Evolutionary conservation across 1,140 invertebrate genomes (phyloP).

Genomic region (Zaprionus africanus): DNA sequence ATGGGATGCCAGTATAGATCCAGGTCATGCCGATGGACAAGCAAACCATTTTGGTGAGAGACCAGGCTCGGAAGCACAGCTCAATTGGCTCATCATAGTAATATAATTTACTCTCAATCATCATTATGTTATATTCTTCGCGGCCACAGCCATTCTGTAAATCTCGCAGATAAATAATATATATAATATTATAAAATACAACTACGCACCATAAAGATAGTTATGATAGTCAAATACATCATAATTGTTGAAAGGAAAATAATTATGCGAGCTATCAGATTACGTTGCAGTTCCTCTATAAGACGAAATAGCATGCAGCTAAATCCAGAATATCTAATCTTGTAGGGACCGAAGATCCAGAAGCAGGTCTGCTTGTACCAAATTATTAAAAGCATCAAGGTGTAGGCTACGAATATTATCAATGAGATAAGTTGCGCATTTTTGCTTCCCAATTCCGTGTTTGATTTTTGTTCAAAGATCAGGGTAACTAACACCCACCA

Average conservation of each 20-base stretch:
- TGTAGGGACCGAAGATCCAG: constrained; percentile 84
- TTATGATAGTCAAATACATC: constrained; percentile 86
- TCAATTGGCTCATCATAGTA: constrained; percentile 34
- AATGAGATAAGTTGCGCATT: constrained; percentile 33
- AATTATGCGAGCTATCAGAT: constrained; percentile 32
- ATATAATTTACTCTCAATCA: constrained; percentile 57
- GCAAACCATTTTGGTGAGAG: constrained; percentile 91
- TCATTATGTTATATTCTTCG: constrained; percentile 8
- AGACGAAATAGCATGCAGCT: constrained; percentile 86
- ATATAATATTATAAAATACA: not conserved
- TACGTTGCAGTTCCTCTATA: constrained; percentile 38
- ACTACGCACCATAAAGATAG: constrained; percentile 86
- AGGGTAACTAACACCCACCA: constrained; percentile 40
- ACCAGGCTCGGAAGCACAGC: constrained; percentile 87
- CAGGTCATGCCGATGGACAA: constrained; percentile 91
- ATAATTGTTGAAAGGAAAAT: constrained; percentile 78
- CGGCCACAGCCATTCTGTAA: constrained; percentile 30
- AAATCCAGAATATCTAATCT: constrained; percentile 79
- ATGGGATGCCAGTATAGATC: constrained; percentile 93
- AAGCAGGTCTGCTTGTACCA: constrained; percentile 84
- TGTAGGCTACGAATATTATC: not conserved
- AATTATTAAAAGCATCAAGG: constrained; percentile 67
- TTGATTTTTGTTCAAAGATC: fast-evolving
- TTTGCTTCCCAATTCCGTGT: not conserved
- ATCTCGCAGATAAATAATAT: not conserved